These are phyloP conservation scores for Chromoteleia sp. DNA, from an alignment of 2,888 invertebrate genomes.

Conservation along the genomic window DNA sequence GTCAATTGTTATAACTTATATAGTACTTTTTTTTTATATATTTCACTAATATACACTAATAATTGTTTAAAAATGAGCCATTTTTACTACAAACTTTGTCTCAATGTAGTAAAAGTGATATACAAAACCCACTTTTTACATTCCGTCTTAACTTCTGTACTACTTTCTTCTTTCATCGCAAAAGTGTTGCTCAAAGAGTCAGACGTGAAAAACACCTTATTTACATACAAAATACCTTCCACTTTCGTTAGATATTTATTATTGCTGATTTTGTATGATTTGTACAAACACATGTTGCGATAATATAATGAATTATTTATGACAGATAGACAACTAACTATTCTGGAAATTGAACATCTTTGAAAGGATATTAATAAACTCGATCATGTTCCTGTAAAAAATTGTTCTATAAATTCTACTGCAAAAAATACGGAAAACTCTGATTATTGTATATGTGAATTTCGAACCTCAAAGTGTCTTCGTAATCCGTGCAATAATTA, in stretches of 20 bases:
- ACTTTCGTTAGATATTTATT: conserved; percentile 4
- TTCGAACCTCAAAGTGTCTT: conserved; percentile 68
- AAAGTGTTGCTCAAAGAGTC: conserved; percentile 21
- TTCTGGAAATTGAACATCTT: conserved; percentile 30
- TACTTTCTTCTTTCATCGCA: conserved; percentile 27
- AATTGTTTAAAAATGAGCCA: no score
- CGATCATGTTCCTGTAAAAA: conserved; percentile 49
- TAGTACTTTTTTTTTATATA: no score
- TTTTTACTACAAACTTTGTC: no score
- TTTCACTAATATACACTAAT: no score
- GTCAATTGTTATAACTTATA: no score
- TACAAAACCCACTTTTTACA: conserved; percentile 3
- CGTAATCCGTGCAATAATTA: conserved; percentile 68
- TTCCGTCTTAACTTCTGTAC: conserved; percentile 4
- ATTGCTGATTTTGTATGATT: conserved; percentile 3
- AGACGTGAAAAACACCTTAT: background rate
- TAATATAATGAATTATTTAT: conserved; percentile 5
- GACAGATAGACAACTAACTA: conserved; percentile 6
- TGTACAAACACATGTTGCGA: conserved; percentile 34
- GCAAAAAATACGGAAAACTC: conserved; percentile 27
- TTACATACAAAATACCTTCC: background rate
- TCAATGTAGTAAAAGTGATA: conserved; percentile 1
- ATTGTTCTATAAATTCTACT: conserved; percentile 33
- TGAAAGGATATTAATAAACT: conserved; percentile 28
- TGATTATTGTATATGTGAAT: conserved; percentile 55